Evolutionary conservation across 64 coral and sea anemone species (phyloP).

Genomic region (Stichodactyla helianthus): DNA sequence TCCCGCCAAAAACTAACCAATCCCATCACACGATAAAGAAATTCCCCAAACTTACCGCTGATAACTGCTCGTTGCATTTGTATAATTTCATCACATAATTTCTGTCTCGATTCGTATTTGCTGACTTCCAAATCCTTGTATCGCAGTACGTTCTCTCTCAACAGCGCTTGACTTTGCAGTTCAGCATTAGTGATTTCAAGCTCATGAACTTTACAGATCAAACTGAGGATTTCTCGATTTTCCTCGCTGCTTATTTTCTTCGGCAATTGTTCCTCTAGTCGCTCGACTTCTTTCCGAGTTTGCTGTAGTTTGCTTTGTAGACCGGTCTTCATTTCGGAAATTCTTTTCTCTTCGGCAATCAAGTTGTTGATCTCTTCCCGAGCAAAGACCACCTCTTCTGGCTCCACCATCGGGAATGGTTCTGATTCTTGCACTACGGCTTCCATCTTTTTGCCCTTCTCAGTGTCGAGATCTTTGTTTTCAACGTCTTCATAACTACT

Average conservation of each 20-base stretch:
- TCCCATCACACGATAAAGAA: not conserved
- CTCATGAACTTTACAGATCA: conserved; percentile 79
- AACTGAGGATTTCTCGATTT: conserved; percentile 77
- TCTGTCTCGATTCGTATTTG: conserved; percentile 75
- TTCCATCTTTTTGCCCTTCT: conserved; percentile 47
- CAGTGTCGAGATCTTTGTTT: conserved; percentile 83
- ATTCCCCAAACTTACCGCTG: conserved; percentile 39
- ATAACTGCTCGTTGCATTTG: conserved; percentile 84
- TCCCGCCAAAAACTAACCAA: not conserved
- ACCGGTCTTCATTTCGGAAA: conserved; percentile 52
- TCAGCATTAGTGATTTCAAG: conserved; percentile 87
- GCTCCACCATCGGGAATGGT: conserved; percentile 41
- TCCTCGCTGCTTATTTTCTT: conserved; percentile 91
- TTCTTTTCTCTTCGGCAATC: conserved; percentile 71
- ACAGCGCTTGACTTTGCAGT: conserved; percentile 63
- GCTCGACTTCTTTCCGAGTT: conserved; percentile 79
- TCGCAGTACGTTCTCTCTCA: conserved; percentile 73
- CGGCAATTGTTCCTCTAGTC: conserved; percentile 73
- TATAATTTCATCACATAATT: conserved; percentile 86
- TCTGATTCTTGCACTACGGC: not conserved
- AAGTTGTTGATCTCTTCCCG: conserved; percentile 80
- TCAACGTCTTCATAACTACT: conserved; percentile 81
- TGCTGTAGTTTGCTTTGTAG: conserved; percentile 74
- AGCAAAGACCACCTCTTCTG: conserved; percentile 69
- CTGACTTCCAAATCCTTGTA: conserved; percentile 80